Base-by-base conservation (phyloP, 2,888 invertebrate species). In the Thelaira solivaga region DNA sequence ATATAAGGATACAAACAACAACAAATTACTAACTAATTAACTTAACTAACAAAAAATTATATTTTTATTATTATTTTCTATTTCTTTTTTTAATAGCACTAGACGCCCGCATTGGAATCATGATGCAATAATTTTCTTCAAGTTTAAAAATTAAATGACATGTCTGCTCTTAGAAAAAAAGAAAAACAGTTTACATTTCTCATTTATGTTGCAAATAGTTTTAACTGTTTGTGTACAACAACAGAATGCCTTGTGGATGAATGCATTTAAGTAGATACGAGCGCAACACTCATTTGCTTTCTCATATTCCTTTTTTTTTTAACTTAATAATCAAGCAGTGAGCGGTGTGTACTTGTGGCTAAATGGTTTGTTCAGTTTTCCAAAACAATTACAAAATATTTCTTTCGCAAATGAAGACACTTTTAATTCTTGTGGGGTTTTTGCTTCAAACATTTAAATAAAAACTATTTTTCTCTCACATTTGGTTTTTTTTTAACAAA, bases 261-360 rank as follows among this genome's bases (percentile, higher is more conserved):
- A n/a, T 49, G 36, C 47, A 34, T 29, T 39, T 26, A 26, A 26
- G 7, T 31, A 16, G 31, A 20, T 11, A 34, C 10, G 3, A 34
- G 11, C 34, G n/a, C n/a, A 34, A 1, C 6, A 10, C 6, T 34
- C 10, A 11, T 34, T 34, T 4, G 11, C 8, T 3, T 26, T 41
- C 16, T 11, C 51, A 61, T 49, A 1, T 43, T 8, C 20, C 18
- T 16, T 18, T n/a, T 36, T 36, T 62, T 55, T 13, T 16, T 43
- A 41, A 51, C 41, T 29, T 57, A 45, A 76, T 71, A 64, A 64
- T 64, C 53, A 65, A 71, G 29, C 29, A 45, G 45, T 39, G 53
- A 64, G 36, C 31, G 51, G 47, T 65, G n/a, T n/a, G n/a, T n/a
- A n/a, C n/a, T n/a, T n/a, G n/a, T n/a, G n/a, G n/a, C n/a, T 57